These are phyloP conservation scores for Coelopa frigida DNA, from an alignment of 1,140 invertebrate genomes.

Conservation along the genomic window DNA sequence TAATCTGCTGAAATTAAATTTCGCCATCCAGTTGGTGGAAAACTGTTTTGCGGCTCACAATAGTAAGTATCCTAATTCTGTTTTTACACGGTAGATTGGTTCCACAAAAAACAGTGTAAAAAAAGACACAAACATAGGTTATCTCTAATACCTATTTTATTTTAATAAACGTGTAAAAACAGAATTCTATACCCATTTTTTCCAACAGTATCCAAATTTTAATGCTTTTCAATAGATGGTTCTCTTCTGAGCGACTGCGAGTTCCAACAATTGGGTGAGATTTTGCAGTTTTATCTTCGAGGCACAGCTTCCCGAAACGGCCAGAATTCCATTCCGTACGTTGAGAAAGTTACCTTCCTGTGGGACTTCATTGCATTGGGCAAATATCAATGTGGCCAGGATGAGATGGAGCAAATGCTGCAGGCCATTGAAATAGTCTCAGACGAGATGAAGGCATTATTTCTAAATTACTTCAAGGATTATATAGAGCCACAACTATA, in stretches of 20 bases:
- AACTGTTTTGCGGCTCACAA: constrained; percentile 18
- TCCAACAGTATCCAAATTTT: too few species aligned
- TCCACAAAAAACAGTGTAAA: too few species aligned
- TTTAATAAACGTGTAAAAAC: too few species aligned
- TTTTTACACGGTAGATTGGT: too few species aligned
- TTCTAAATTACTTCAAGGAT: constrained; percentile 38
- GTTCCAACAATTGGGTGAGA: constrained; percentile 14
- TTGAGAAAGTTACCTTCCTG: constrained; percentile 19
- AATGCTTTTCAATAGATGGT: constrained; percentile 15
- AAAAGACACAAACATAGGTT: neutral
- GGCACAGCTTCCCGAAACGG: constrained; percentile 16
- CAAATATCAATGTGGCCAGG: constrained; percentile 15
- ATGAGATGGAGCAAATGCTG: constrained; percentile 9
- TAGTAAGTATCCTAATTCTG: too few species aligned
- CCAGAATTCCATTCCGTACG: constrained; percentile 19
- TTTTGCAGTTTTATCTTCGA: constrained; percentile 18
- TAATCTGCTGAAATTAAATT: constrained; percentile 17
- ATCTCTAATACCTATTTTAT: neutral
- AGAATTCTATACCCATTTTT: too few species aligned
- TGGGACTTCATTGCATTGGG: constrained; percentile 26
- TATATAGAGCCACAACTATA: constrained; percentile 7
- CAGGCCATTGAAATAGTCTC: constrained; percentile 17
- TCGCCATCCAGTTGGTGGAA: constrained; percentile 18
- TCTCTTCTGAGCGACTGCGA: constrained; percentile 12
- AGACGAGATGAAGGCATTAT: constrained; percentile 19